Evolutionary conservation across 2,797 vertebrate genomes (phyloP).

Genomic region (Staurois parvus): DNA sequence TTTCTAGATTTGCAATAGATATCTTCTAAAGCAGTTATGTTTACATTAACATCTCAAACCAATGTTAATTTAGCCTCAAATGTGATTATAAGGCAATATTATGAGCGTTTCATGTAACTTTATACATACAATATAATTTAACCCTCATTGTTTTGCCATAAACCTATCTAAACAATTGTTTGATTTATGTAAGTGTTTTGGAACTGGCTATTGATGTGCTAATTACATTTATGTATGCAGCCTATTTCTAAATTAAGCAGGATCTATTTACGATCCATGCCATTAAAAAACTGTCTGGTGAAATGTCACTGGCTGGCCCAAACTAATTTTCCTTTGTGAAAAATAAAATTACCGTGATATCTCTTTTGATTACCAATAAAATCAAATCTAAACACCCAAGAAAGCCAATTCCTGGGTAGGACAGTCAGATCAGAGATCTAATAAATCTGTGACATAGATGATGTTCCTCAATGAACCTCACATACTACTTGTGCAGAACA

Average conservation of each 20-base stretch:
- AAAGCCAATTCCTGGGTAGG: not conserved
- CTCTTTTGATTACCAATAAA: no score
- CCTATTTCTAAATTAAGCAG: conserved; percentile 34
- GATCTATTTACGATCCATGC: conserved; percentile 16
- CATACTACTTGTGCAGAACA: no score
- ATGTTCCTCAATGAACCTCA: no score
- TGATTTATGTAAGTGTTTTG: conserved; percentile 54
- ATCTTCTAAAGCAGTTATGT: conserved; percentile 1
- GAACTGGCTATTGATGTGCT: conserved; percentile 51
- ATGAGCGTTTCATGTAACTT: conserved; percentile 52
- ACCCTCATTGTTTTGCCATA: conserved; percentile 35
- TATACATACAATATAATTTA: conserved; percentile 58
- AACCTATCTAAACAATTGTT: conserved; percentile 48
- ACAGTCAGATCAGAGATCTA: not conserved
- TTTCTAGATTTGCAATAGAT: not conserved
- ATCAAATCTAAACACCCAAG: no score
- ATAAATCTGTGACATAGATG: not conserved
- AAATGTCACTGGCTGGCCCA: no score
- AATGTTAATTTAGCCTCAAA: conserved; percentile 49
- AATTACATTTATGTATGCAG: conserved; percentile 36
- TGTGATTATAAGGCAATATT: conserved; percentile 38
- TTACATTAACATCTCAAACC: conserved; percentile 13
- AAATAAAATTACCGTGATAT: no score
- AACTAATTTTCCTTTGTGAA: no score
- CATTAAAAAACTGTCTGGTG: not conserved